Evolutionary conservation across 1,140 invertebrate genomes (phyloP), one percentile per base, ranked within the genome.

Genomic region (Micrasema longulum): DNA sequence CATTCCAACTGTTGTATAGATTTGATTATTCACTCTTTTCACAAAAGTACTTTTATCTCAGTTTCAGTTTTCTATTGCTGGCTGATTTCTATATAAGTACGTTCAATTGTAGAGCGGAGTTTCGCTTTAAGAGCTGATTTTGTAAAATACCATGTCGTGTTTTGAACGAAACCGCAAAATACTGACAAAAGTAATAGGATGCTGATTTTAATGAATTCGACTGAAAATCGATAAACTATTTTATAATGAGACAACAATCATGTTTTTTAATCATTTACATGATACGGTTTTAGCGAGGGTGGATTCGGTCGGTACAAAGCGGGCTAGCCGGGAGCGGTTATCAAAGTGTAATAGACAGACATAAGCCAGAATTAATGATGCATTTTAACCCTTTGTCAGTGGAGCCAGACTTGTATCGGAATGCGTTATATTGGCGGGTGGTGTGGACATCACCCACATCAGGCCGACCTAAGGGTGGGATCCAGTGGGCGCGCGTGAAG

Each of bases 331-430:
- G 60, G 60, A 11, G 43, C 43, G 57, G 38, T 64, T 64, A 64
- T 64, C 60, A 64, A 63, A 64, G 41, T 72, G 70, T 75, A 75
- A 75, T 75, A 68, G 68, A 75, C 74, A 75, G 70, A 68, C 74
- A 75, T 75, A 72, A 75, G 69, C 74, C 66, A 68, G 47, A 75
- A 75, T 75, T 75, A 75, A 75, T 75, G 74, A 75, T 72, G 74
- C 74, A 72, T 72, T 72, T 75, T 70, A 75, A 72, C 74, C 74
- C 74, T 75, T 75, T 75, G 74, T 75, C 60, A 64, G 60, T 64
- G 26, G 69, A 20, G 68, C 35, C 69, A 16, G 64, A 62, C 57
- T 65, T 60, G 67, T 69, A 70, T 70, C 63, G 73, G 73, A 75
- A 75, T 75, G 73, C 73, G 73, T 69, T 75, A 71, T 75, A 75